Evolutionary conservation across 2,888 invertebrate species (phyloP).

Genomic region (Drosophila basisetae): DNA sequence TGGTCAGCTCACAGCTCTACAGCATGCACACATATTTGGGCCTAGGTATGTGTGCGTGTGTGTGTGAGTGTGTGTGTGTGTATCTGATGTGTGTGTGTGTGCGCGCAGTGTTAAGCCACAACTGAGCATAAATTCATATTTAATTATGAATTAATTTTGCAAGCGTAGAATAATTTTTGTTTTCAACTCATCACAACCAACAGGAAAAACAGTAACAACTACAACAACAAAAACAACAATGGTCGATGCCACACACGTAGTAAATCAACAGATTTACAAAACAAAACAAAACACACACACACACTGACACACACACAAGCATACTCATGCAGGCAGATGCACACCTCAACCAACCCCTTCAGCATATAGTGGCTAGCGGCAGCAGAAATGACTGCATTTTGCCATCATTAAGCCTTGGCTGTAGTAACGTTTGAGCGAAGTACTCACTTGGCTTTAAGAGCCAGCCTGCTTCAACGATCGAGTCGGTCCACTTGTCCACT

Average conservation of each 20-base stretch:
- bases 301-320: conserved; percentile 6
- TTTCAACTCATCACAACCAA: conserved; percentile 65
- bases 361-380: background rate
- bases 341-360: background rate
- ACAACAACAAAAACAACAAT: conserved; percentile 25
- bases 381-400: background rate
- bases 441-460: conserved; percentile 3
- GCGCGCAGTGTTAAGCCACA: conserved; percentile 71
- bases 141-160: conserved; percentile 80
- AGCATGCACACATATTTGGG: background rate
- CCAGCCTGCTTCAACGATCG: too few relatives aligned
- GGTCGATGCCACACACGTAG: conserved; percentile 43
- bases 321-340: conserved; percentile 3
- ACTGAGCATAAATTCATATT: conserved; percentile 79
- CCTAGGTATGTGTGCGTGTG: conserved; percentile 1
- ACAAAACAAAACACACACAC: conserved; percentile 7
- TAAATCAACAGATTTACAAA: conserved; percentile 75
- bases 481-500: background rate
- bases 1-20: background rate
- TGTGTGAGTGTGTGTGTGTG: conserved; percentile 2
- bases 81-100: conserved; percentile 1
- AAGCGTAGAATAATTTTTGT: conserved; percentile 74
- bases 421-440: background rate
- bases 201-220: conserved; percentile 36
- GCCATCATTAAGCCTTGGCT: conserved; percentile 1